Conservation (phyloP, 92 coral and sea anemone genomes). For the Nematostella vectensis region DNA sequence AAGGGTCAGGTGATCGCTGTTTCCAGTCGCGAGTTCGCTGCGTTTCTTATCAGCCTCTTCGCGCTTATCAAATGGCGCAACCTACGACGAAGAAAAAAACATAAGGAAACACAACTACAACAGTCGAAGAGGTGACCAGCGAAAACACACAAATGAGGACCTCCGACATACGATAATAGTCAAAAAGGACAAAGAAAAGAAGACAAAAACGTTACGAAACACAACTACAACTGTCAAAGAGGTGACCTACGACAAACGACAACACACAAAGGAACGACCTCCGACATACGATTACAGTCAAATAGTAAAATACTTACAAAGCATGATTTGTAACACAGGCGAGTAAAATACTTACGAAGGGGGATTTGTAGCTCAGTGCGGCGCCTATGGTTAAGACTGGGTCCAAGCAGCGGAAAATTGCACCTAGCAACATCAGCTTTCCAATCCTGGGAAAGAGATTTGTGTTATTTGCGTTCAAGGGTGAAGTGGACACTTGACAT, state of each 20-base stretch:
- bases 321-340: no score
- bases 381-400: constrained; percentile 82
- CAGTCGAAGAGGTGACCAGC: no score
- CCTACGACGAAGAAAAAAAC: constrained; percentile 9
- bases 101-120: no score
- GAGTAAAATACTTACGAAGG: constrained; percentile 49
- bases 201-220: background rate
- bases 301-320: no score
- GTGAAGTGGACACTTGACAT: background rate
- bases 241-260: no score
- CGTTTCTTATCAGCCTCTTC: constrained; percentile 86
- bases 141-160: no score
- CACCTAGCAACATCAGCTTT: constrained; percentile 76
- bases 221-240: no score
- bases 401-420: constrained; percentile 73
- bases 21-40: constrained; percentile 61
- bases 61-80: constrained; percentile 77
- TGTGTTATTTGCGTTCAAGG: background rate
- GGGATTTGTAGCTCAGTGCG: constrained; percentile 73
- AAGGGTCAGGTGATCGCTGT: constrained; percentile 76
- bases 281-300: no score
- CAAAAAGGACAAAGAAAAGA: background rate
- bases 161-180: no score
- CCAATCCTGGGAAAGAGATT: constrained; percentile 48
- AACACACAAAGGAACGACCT: no score